Percentiles rank a stretch among this genome's conserved stretches.
phyloP scores from a whole-genome alignment of 2,888 invertebrate species.

The Biston betularia region DNA sequence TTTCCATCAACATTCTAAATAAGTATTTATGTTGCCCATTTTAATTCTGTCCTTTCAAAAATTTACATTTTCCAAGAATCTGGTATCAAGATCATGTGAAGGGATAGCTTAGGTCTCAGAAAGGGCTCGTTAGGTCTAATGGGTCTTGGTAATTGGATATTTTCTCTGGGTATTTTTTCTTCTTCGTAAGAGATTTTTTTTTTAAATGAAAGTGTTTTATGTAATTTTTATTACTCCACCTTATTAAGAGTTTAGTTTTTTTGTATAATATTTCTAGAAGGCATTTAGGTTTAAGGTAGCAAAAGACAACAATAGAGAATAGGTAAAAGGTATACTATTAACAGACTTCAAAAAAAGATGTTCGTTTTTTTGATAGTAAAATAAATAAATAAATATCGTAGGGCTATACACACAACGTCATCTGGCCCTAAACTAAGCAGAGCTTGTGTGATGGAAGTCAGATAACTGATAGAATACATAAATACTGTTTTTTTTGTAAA shows the following conservation, averaged over 20 bases:
- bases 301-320: too few species aligned
- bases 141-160: constrained; percentile 56
- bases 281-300: too few species aligned
- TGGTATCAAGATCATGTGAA: constrained; percentile 53
- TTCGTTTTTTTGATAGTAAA: too few species aligned
- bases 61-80: constrained; percentile 32
- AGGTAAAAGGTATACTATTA: too few species aligned
- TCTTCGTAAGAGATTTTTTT: constrained; percentile 21
- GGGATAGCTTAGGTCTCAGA: constrained; percentile 47
- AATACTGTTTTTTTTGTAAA: too few species aligned
- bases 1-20: constrained; percentile 12
- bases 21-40: constrained; percentile 10
- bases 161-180: constrained; percentile 39
- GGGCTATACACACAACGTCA: too few species aligned
- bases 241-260: constrained; percentile 3
- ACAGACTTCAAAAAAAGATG: too few species aligned
- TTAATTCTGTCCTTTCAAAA: constrained; percentile 22
- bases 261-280: neutral
- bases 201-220: constrained; percentile 21
- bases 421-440: too few species aligned
- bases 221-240: constrained; percentile 12
- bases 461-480: too few species aligned
- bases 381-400: too few species aligned
- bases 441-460: too few species aligned
- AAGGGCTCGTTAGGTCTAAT: constrained; percentile 58